Conservation (phyloP, 2,888 invertebrate species). For the Sipha maydis region DNA sequence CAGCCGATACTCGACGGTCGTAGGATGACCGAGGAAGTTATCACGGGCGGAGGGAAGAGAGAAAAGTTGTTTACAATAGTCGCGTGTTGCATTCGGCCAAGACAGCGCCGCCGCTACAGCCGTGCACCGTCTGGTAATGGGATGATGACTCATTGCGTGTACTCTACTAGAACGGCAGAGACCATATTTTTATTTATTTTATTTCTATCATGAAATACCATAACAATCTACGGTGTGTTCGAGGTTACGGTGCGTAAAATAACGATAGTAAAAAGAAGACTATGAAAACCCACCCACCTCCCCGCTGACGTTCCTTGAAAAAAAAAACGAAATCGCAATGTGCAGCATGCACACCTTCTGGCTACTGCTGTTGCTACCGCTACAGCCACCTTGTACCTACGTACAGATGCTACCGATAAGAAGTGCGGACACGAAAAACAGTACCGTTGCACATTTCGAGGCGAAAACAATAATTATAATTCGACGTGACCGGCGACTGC, state of each 20-base stretch:
- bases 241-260: conserved; percentile 25
- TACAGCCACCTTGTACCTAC: not conserved
- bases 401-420: not conserved
- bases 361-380: not conserved
- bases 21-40: not conserved
- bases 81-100: not conserved
- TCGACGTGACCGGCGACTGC: conserved; percentile 19
- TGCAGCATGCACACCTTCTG: not conserved
- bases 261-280: not conserved
- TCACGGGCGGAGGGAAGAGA: not conserved
- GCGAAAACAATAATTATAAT: not conserved
- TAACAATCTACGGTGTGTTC: conserved; percentile 16
- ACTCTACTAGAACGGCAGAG: not conserved
- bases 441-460: conserved; percentile 30
- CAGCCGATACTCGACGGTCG: not conserved
- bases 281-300: not conserved
- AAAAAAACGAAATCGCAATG: not conserved
- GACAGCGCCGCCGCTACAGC: conserved; percentile 22
- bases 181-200: conserved; percentile 9
- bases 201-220: not conserved
- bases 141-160: conserved; percentile 33
- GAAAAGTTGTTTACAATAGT: conserved; percentile 32
- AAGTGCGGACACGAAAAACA: too few species aligned
- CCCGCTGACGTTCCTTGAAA: not conserved
- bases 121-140: conserved; percentile 33